phyloP scores from a whole-genome alignment of 2,113 vertebrate genomes.

The Camelus dromedarius region DNA sequence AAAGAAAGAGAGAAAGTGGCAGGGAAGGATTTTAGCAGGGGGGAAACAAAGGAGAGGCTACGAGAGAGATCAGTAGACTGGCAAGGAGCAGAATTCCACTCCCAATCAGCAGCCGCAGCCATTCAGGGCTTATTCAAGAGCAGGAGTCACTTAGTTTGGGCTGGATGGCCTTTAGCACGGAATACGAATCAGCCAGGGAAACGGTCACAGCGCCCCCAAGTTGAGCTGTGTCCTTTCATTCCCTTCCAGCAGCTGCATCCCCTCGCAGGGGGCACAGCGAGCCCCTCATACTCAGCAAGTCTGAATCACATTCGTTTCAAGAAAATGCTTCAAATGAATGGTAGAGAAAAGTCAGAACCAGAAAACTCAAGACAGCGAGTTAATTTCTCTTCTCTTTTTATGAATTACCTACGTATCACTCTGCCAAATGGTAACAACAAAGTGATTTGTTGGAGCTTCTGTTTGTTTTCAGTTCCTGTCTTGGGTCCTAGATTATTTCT shows the following conservation, averaged over 20 bases:
- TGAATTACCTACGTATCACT: background rate
- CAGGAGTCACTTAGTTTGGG: slow-evolving; percentile 6
- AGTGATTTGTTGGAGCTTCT: background rate
- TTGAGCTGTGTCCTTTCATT: background rate
- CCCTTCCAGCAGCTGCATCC: fast-evolving
- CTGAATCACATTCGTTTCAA: fast-evolving
- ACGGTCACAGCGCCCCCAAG: background rate
- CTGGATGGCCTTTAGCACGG: background rate
- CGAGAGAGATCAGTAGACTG: fast-evolving
- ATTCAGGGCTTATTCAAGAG: background rate
- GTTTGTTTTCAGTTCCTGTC: background rate
- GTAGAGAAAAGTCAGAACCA: background rate
- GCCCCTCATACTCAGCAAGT: background rate
- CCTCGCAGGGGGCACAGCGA: background rate
- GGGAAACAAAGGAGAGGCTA: slow-evolving; percentile 3
- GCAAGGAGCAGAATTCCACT: background rate
- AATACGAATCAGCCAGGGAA: background rate
- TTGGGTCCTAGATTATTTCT: background rate
- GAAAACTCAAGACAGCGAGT: background rate
- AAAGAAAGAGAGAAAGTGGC: slow-evolving; percentile 74
- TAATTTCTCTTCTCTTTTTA: background rate
- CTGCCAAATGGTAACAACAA: background rate
- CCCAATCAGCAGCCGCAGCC: background rate
- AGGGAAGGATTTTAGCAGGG: slow-evolving; percentile 62
- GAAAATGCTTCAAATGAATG: background rate